These are phyloP conservation scores for Asarcornis scutulata DNA, from an alignment of 2,113 vertebrate species.

Conservation along the genomic window DNA sequence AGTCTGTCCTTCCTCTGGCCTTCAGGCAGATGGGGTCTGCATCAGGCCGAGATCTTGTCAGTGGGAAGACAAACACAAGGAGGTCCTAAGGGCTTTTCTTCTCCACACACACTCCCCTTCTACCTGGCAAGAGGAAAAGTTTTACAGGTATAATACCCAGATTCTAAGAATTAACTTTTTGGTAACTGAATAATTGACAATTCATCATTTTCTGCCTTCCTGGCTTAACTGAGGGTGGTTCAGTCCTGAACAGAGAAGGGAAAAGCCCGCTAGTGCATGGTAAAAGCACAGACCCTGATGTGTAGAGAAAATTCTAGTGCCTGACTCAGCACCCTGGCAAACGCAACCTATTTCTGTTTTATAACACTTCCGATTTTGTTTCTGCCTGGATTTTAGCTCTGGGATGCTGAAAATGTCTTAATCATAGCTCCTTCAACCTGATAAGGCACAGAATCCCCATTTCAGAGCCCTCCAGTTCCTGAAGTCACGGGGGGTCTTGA, in stretches of 20 bases:
- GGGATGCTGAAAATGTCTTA: not conserved
- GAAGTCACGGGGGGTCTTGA: rapidly evolving
- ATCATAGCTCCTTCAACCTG: rapidly evolving
- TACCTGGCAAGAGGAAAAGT: not conserved
- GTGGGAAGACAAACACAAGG: not conserved
- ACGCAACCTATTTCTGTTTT: not conserved
- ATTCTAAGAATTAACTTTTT: not conserved
- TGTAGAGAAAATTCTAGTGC: conserved; percentile 21
- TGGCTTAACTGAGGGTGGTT: not conserved
- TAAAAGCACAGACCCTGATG: not conserved
- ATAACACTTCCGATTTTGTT: not conserved
- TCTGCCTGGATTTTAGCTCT: not conserved
- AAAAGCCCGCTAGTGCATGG: rapidly evolving
- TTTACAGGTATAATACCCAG: rapidly evolving
- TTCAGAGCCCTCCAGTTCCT: not conserved
- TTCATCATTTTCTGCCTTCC: not conserved
- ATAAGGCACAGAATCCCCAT: rapidly evolving
- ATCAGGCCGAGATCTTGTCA: rapidly evolving
- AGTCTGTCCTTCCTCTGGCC: not conserved
- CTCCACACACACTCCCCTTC: rapidly evolving
- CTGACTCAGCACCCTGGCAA: conserved; percentile 30
- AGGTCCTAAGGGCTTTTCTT: not conserved
- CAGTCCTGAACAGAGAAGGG: not conserved
- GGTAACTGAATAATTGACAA: not conserved
- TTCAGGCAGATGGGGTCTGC: not conserved